Base-by-base conservation (phyloP, 2,797 vertebrate genomes). In the Aeoliscus strigatus region DNA sequence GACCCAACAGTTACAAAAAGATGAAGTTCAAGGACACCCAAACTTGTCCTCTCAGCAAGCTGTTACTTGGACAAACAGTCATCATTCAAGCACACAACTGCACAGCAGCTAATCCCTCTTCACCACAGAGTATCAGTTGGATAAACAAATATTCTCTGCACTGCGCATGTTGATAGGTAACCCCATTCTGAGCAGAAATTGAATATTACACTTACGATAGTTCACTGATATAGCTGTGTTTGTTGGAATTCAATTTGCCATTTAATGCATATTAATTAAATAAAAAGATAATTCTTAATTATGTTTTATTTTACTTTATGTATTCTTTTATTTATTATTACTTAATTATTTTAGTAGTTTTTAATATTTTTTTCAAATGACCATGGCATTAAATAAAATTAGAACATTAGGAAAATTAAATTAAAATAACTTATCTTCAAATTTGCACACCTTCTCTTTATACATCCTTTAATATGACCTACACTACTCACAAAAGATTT, bases 1-100 rank as follows among this genome's bases (percentile, higher is more conserved):
- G 54, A 57, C 70, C 62, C 77, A 85, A 82, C 74, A 83, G 77
- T 73, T 80, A 82, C 53, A 76, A 67, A 79, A 79, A 79, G 66
- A 80, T 65, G 61, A 70, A 60, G 78, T 75, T 80, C 79, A 80
- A 85, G 77, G 76, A 79, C 80, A 73, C 54, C 53, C 51, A 54
- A 78, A 80, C 65, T 75, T 77, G 79, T 75, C 68, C 72, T 66
- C 70, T 39, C 47, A 61, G 69, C 80, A 83, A 81, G 70, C 79
- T 83, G 79, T 83, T 85, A 71, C 73, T 64, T 66, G 42, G 60
- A 58, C 61, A 75, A 80, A 77, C 73, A 66, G 69, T 76, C 65
- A 71, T 82, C 75, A 78, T 77, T 82, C 76, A 82, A 70, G 50
- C 53, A 47, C 59, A 70, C 46, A 61, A 45, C 32, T 54, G 41